Base-by-base conservation (phyloP, 2,113 vertebrate genomes). In the Gallinago undulata region DNA sequence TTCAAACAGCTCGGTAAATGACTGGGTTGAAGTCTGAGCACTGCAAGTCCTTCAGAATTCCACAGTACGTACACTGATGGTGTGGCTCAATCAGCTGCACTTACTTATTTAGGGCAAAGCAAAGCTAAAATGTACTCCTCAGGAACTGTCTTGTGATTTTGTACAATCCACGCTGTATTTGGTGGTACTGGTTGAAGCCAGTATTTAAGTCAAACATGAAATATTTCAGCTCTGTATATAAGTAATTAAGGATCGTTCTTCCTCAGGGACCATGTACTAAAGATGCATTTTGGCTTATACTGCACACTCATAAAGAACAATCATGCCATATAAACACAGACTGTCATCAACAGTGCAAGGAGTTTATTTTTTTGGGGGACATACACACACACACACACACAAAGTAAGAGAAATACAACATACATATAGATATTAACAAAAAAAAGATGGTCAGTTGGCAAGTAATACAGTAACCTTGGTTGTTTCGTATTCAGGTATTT, bases 341-440 rank as follows among this genome's bases (percentile, higher is more conserved):
- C 11, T 48, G 21, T 24, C 17, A 12, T 6, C 23, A 37, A 35
- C 33, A 74, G 27, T 35, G 25, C 43, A 80, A 80, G 51, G 27
- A 7, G 22, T 39, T 18, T 17, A 39, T 39, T 33, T 59, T 33
- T 59, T 55, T 43, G 31, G 28, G 47, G 47, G 43, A 6, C 7
- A 45, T 45, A 45, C 13, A 45, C 43, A 45, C 5, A 1, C 22
- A 8, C 18, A 70, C 45, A 28, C n/a, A 10, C 39, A 27, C 11
- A 72, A 73, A 86, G 47, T 39, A 23, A 63, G 39, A 23, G 13
- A 73, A 21, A 24, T 37, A 19, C 18, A 30, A 24, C 4, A 41
- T 4, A 35, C 8, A 39, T 7, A 33, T 0, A 22, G 2, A 21
- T 48, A 35, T 6, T 10, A 3, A 13, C 16, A n/a, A 19, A 6